These are phyloP conservation scores for Azemiops feae DNA, from an alignment of 2,113 vertebrate species.

Conservation along the genomic window DNA sequence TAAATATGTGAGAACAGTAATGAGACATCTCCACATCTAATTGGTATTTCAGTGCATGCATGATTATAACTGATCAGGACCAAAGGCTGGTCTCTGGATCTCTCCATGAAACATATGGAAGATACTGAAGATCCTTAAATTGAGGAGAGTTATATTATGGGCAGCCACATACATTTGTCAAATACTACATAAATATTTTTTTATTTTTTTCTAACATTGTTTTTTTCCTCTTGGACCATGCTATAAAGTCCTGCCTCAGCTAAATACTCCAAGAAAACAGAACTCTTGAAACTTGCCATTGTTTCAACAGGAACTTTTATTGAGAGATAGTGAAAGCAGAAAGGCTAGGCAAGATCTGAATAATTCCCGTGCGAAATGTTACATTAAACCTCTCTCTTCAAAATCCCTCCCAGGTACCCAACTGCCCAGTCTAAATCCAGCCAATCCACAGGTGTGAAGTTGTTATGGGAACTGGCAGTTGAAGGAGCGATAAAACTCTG, in stretches of 20 bases:
- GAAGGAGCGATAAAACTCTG: too few relatives aligned
- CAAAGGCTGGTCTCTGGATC: background rate
- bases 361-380: too few relatives aligned
- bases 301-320: too few relatives aligned
- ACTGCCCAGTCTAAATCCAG: too few relatives aligned
- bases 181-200: background rate
- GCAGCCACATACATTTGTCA: background rate
- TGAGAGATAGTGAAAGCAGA: too few relatives aligned
- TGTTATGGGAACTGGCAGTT: too few relatives aligned
- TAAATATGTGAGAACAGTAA: background rate
- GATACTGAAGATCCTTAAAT: background rate
- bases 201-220: background rate
- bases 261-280: too few relatives aligned
- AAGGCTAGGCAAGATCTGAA: too few relatives aligned
- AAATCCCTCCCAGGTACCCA: too few relatives aligned
- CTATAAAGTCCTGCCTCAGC: background rate
- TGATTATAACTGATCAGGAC: background rate
- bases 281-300: too few relatives aligned
- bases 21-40: background rate
- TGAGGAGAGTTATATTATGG: background rate
- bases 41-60: background rate
- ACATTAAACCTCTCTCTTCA: too few relatives aligned
- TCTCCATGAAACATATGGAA: background rate
- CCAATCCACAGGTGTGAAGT: too few relatives aligned
- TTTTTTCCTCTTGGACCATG: background rate